Conservation (phyloP, 1,140 invertebrate genomes). For the Amphibalanus amphitrite region DNA sequence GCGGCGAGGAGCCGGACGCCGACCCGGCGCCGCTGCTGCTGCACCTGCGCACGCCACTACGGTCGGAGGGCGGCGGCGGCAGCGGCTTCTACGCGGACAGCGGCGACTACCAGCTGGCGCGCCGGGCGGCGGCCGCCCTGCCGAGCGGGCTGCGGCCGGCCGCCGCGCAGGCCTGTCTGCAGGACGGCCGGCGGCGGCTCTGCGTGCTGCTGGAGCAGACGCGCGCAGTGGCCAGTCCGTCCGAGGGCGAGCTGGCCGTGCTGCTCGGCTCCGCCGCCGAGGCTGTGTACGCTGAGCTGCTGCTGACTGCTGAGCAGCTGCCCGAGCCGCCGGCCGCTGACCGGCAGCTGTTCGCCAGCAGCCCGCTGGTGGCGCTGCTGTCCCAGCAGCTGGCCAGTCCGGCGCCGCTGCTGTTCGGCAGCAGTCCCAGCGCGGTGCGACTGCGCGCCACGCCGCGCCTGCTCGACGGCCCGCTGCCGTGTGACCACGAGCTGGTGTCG, state of each 20-base stretch:
- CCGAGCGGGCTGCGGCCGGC: slow-evolving; percentile 81
- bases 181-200: slow-evolving; percentile 41
- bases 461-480: neutral
- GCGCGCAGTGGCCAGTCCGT: slow-evolving; percentile 59
- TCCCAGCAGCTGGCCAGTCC: neutral
- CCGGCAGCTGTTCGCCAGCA: neutral
- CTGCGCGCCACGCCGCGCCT: neutral
- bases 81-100: slow-evolving; percentile 73
- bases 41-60: slow-evolving; percentile 67
- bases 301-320: neutral
- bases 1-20: slow-evolving; percentile 35
- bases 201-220: slow-evolving; percentile 64
- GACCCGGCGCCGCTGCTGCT: slow-evolving; percentile 89
- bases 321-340: no score
- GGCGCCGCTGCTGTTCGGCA: neutral
- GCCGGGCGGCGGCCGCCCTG: slow-evolving; percentile 49
- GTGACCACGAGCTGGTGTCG: neutral
- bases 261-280: slow-evolving; percentile 37
- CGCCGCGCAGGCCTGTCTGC: slow-evolving; percentile 60
- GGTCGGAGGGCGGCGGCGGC: slow-evolving; percentile 22
- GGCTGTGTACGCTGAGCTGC: neutral
- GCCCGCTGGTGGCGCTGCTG: neutral
- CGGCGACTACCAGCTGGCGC: slow-evolving; percentile 86
- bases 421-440: neutral
- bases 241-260: slow-evolving; percentile 61